Conservation (phyloP, 2,113 vertebrate species). For the Rhadina sibilatrix region DNA sequence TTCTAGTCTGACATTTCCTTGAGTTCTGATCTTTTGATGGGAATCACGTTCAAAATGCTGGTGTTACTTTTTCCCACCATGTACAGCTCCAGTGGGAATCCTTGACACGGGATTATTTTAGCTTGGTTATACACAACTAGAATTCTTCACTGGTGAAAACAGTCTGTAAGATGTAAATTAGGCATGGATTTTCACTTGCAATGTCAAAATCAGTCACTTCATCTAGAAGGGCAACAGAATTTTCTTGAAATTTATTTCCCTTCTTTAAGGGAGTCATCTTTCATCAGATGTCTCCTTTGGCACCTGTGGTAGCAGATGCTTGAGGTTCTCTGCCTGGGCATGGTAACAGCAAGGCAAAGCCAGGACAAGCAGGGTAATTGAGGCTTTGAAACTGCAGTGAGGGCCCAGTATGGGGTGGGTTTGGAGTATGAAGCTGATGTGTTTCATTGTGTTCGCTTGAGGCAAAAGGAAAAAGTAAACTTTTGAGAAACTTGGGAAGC, state of each 20-base stretch:
- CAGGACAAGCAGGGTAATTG: background rate
- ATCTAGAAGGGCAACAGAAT: background rate
- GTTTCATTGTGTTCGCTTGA: background rate
- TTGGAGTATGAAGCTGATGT: background rate
- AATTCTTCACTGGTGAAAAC: background rate
- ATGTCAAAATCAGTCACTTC: background rate
- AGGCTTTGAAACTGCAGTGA: background rate
- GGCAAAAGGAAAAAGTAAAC: background rate
- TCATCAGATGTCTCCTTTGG: background rate
- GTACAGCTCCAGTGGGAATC: background rate
- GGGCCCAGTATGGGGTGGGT: background rate
- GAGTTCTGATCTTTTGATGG: background rate
- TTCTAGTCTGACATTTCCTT: background rate
- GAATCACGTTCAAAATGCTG: background rate
- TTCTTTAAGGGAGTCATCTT: background rate
- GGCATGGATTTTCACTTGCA: background rate
- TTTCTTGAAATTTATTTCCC: background rate
- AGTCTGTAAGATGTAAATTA: background rate
- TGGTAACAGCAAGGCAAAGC: background rate
- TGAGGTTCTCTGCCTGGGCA: background rate
- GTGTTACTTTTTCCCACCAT: background rate
- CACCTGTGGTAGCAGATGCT: background rate
- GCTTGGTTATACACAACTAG: background rate
- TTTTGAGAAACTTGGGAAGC: background rate
- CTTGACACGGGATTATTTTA: background rate